These are phyloP conservation scores for Parazoanthus swiftii DNA, from an alignment of 92 coral and sea anemone genomes.

Conservation along the genomic window DNA sequence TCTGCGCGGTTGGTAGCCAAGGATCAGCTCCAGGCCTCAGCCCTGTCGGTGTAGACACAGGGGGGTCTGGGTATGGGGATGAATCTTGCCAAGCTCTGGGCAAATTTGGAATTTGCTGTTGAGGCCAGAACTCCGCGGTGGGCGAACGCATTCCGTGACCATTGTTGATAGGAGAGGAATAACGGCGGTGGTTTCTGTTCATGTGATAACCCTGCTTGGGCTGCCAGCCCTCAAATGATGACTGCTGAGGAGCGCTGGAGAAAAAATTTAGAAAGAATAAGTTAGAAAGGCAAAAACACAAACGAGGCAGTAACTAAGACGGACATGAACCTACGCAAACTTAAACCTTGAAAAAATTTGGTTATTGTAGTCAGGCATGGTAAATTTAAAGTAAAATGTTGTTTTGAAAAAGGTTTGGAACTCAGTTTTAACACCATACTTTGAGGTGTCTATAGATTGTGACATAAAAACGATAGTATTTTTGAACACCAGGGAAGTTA, in stretches of 20 bases:
- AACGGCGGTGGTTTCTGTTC: constrained; percentile 82
- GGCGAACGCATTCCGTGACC: constrained; percentile 74
- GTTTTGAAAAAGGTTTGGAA: too few relatives aligned
- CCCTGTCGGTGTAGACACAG: constrained; percentile 68
- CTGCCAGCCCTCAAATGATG: constrained; percentile 87
- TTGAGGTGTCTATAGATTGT: too few relatives aligned
- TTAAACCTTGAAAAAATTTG: too few relatives aligned
- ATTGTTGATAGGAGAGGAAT: constrained; percentile 87
- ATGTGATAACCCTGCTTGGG: constrained; percentile 65
- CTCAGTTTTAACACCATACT: too few relatives aligned
- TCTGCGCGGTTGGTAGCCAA: constrained; percentile 67
- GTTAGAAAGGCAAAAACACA: background rate
- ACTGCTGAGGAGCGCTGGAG: constrained; percentile 46
- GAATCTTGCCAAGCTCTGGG: constrained; percentile 86
- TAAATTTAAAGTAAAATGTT: too few relatives aligned
- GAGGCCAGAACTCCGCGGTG: constrained; percentile 85
- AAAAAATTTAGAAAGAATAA: constrained; percentile 22
- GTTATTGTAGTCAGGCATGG: too few relatives aligned
- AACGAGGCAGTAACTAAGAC: background rate
- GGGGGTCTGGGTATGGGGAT: constrained; percentile 60
- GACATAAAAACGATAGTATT: too few relatives aligned
- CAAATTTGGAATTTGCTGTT: constrained; percentile 63
- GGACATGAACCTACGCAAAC: too few relatives aligned
- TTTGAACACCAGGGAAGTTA: too few relatives aligned
- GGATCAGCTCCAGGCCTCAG: constrained; percentile 84